A percentile compares a stretch with the other conserved stretches of the same genome.
Conservation (phyloP, 2,797 vertebrate species). For the Bradypodion pumilum region DNA sequence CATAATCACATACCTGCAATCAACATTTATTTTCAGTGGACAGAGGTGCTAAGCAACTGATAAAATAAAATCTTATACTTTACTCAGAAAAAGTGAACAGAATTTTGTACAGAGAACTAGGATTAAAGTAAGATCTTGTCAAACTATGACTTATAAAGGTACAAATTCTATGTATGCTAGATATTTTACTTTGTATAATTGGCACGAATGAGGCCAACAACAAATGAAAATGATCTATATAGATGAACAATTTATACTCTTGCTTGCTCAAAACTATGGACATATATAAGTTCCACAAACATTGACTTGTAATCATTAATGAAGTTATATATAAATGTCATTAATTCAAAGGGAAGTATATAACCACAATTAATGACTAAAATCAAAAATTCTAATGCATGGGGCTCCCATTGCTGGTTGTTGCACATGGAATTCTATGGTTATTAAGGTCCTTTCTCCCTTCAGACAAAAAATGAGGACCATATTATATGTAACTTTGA, state of each 20-base stretch:
- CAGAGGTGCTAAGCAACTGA: constrained; percentile 20
- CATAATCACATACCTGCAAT: constrained; percentile 44
- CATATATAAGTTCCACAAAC: neutral
- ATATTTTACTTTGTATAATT: neutral
- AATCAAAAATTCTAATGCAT: neutral
- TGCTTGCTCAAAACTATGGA: neutral
- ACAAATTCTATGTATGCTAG: neutral
- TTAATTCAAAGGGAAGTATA: neutral
- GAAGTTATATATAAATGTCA: neutral
- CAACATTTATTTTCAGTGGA: constrained; percentile 51
- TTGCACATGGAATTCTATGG: neutral
- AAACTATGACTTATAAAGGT: neutral
- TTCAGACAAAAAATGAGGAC: neutral
- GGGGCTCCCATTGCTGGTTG: neutral
- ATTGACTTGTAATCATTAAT: neutral
- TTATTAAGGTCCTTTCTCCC: neutral
- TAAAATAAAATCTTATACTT: constrained; percentile 35
- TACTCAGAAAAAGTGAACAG: neutral
- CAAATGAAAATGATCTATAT: neutral
- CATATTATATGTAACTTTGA: neutral
- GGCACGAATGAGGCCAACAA: neutral
- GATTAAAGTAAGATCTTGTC: neutral
- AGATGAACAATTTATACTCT: neutral
- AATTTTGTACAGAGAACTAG: constrained; percentile 36
- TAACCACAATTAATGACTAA: neutral